Evolutionary conservation across 2,113 vertebrate species (phyloP).

Genomic region (Sphyrna mokarran): DNA sequence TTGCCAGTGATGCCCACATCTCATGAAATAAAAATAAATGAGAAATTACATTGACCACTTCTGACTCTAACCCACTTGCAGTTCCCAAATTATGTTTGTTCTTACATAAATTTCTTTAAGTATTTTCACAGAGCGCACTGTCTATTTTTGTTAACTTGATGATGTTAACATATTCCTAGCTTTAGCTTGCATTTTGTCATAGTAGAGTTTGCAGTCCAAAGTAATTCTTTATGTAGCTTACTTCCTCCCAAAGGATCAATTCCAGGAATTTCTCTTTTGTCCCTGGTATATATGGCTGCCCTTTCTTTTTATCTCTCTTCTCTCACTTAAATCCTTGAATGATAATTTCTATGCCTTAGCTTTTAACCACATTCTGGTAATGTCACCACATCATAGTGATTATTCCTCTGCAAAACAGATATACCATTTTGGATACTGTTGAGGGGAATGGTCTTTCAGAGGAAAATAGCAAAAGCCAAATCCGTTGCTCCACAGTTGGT

Average conservation of each 20-base stretch:
- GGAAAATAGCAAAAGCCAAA: too few relatives aligned
- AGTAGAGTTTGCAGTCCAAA: not conserved
- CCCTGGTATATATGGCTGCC: not conserved
- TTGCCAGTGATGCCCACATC: too few relatives aligned
- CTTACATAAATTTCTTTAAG: not conserved
- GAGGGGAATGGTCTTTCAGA: too few relatives aligned
- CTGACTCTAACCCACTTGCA: not conserved
- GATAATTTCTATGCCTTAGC: not conserved
- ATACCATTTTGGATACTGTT: too few relatives aligned
- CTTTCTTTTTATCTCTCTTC: not conserved
- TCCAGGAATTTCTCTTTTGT: not conserved
- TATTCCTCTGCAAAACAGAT: too few relatives aligned
- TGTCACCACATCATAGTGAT: not conserved
- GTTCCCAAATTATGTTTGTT: not conserved
- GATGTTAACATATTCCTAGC: not conserved
- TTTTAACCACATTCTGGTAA: not conserved
- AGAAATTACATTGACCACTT: not conserved
- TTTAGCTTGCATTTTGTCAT: not conserved
- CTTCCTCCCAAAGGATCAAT: not conserved
- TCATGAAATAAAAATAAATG: not conserved
- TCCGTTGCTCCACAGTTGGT: too few relatives aligned
- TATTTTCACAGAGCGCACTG: not conserved
- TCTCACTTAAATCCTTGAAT: not conserved
- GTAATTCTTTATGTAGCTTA: not conserved
- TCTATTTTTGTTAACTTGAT: not conserved